phyloP scores from a whole-genome alignment of 2,797 vertebrate species.

The Philypnodon macrostomus region DNA sequence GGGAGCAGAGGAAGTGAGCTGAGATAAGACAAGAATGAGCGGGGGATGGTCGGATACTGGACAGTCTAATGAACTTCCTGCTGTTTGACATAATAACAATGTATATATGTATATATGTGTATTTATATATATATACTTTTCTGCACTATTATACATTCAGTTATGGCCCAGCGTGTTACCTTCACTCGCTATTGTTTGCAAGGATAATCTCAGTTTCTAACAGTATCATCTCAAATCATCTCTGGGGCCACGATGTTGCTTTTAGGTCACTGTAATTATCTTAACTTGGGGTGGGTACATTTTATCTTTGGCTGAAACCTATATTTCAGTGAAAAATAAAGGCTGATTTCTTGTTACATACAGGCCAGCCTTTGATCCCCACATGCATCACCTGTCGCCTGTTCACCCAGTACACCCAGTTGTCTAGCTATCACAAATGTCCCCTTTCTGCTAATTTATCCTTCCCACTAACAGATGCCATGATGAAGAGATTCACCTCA shows the following conservation, averaged over 20 bases:
- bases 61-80: constrained; percentile 60
- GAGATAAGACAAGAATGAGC: constrained; percentile 39
- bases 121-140: constrained; percentile 4
- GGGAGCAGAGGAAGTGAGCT: constrained; percentile 48
- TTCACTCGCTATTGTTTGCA: neutral
- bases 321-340: too few relatives aligned
- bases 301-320: neutral
- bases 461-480: too few relatives aligned
- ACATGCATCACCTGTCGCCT: too few relatives aligned
- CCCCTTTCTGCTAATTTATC: too few relatives aligned
- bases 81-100: constrained; percentile 33
- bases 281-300: constrained; percentile 15
- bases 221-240: constrained; percentile 23
- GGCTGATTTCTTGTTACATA: too few relatives aligned
- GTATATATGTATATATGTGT: constrained; percentile 11
- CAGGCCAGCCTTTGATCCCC: too few relatives aligned
- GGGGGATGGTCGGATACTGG: constrained; percentile 40
- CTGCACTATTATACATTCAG: neutral
- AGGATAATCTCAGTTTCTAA: constrained; percentile 1
- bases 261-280: constrained; percentile 28
- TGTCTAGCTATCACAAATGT: too few relatives aligned
- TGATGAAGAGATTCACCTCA: too few relatives aligned
- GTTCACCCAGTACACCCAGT: too few relatives aligned
- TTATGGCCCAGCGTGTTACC: neutral
- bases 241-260: constrained; percentile 14